A percentile compares a stretch with the other conserved stretches of the same genome.
Evolutionary conservation across 2,888 invertebrate species (phyloP).

Genomic region (Nemoura dubitans): DNA sequence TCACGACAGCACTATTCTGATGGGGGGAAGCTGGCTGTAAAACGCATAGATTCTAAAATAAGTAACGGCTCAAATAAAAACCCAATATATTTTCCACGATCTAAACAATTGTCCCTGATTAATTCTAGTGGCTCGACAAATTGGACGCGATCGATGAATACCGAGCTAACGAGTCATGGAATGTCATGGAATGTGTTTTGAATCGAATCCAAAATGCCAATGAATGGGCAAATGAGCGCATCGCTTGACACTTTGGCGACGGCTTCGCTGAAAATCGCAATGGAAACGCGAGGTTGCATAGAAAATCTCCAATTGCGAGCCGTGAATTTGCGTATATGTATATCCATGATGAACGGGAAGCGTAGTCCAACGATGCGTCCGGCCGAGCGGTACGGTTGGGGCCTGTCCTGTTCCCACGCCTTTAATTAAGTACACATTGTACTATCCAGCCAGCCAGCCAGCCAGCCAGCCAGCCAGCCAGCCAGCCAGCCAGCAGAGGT

Average conservation of each 20-base stretch:
- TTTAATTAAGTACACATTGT: background rate
- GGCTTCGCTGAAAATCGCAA: too few relatives aligned
- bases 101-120: background rate
- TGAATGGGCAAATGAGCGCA: background rate
- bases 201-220: background rate
- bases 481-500: background rate
- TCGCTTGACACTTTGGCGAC: too few relatives aligned
- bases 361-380: background rate
- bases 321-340: too few relatives aligned
- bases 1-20: too few relatives aligned
- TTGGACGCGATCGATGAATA: background rate
- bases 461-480: background rate
- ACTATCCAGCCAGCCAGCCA: background rate
- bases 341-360: background rate
- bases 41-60: background rate
- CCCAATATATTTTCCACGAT: background rate
- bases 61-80: background rate
- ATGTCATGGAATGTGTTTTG: background rate
- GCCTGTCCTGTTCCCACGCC: background rate
- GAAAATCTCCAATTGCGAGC: too few relatives aligned
- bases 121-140: background rate
- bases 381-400: background rate
- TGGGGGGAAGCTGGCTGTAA: background rate
- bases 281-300: too few relatives aligned
- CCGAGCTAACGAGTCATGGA: background rate